Percentiles rank a stretch among this genome's conserved stretches.
These are phyloP conservation scores for Austrolebias charrua DNA, from an alignment of 2,797 vertebrate genomes.

Conservation along the genomic window DNA sequence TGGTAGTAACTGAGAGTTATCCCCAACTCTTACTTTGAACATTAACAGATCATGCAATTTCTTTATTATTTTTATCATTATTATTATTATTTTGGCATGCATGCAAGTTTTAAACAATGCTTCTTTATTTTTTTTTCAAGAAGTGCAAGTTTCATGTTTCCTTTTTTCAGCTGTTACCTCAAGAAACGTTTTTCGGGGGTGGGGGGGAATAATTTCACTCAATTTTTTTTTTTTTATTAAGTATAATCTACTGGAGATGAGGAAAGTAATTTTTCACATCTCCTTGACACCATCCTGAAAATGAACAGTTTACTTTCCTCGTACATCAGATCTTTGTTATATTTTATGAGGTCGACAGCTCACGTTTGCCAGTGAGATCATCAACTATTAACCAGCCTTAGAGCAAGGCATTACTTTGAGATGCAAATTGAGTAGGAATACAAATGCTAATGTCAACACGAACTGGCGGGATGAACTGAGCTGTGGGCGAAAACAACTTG, in stretches of 20 bases:
- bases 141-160: neutral
- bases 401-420: conserved; percentile 60
- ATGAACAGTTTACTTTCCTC: conserved; percentile 36
- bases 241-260: neutral
- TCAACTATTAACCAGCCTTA: conserved; percentile 56
- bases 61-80: too few species aligned
- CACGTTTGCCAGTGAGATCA: conserved; percentile 51
- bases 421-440: conserved; percentile 43
- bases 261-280: conserved; percentile 20
- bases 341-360: conserved; percentile 29
- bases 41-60: too few species aligned
- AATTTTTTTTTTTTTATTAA: neutral
- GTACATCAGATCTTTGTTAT: conserved; percentile 26
- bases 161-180: neutral
- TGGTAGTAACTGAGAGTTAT: too few species aligned
- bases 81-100: too few species aligned
- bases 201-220: neutral
- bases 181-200: too few species aligned
- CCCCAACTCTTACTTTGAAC: too few species aligned
- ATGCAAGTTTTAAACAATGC: too few species aligned
- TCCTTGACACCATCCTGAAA: conserved; percentile 31
- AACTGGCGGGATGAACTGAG: conserved; percentile 18
- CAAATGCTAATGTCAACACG: conserved; percentile 32
- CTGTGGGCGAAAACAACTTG: conserved; percentile 18
- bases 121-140: too few species aligned